A percentile compares a stretch with the other conserved stretches of the same genome.
Evolutionary conservation across 64 coral and sea anemone species (phyloP).

Genomic region (Cladopsammia gracilis): DNA sequence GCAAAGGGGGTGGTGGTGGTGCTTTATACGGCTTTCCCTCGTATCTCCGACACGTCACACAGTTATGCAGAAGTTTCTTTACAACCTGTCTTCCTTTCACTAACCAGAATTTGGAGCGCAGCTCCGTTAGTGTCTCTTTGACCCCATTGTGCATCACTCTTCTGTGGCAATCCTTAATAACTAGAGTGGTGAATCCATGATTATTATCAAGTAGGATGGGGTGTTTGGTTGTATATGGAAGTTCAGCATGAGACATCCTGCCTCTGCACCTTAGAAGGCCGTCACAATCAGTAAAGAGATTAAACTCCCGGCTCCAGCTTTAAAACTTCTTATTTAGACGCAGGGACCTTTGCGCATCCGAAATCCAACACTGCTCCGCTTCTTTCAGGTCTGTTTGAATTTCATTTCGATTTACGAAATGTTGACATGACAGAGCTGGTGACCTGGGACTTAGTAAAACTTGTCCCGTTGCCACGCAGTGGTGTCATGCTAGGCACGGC

Average conservation of each 20-base stretch:
- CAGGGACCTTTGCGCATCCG: too few relatives aligned
- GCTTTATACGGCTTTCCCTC: background rate
- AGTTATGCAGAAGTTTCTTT: background rate
- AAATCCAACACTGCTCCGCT: too few relatives aligned
- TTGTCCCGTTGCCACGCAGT: too few relatives aligned
- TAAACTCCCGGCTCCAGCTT: too few relatives aligned
- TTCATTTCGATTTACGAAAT: too few relatives aligned
- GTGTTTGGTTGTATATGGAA: background rate
- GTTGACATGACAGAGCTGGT: too few relatives aligned
- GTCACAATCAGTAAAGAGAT: background rate
- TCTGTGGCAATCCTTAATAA: background rate
- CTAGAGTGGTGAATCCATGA: background rate
- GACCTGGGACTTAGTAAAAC: too few relatives aligned
- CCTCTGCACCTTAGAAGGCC: background rate
- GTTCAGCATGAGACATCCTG: background rate
- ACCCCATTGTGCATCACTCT: too few relatives aligned
- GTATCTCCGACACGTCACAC: background rate
- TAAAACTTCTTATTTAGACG: too few relatives aligned
- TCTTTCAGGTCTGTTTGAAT: too few relatives aligned
- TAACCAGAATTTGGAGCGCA: too few relatives aligned
- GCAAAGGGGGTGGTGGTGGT: background rate
- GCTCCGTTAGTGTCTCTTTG: background rate
- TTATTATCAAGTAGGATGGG: slow-evolving; percentile 4
- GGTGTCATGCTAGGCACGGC: too few relatives aligned
- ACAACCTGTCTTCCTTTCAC: background rate